A percentile compares a stretch with the other conserved stretches of the same genome.
Conservation (phyloP, 37 sponge, comb jelly and placozoan species). For the Diacarnus erythraeanus region DNA sequence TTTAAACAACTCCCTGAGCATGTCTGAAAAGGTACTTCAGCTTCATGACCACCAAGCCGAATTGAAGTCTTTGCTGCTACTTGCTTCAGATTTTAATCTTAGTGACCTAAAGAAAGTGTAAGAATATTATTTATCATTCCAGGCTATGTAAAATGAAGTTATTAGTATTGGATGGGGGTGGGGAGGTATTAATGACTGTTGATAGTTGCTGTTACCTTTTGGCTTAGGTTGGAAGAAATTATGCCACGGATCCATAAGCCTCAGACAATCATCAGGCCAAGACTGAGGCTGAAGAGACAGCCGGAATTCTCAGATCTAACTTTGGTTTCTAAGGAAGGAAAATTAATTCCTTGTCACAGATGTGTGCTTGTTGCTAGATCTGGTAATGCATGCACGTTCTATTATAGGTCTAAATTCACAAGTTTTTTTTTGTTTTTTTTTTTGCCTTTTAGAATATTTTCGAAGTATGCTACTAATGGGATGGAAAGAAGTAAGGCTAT, state of each 20-base stretch:
- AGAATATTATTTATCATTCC: background rate
- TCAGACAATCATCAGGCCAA: background rate
- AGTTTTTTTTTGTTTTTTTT: background rate
- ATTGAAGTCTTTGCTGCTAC: slow-evolving; percentile 17
- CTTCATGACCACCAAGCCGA: slow-evolving; percentile 2
- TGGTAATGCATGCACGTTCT: too few relatives aligned
- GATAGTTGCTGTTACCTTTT: too few relatives aligned
- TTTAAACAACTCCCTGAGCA: background rate
- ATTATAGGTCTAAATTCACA: too few relatives aligned
- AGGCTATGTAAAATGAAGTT: too few relatives aligned
- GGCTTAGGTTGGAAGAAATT: slow-evolving; percentile 16
- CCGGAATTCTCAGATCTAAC: slow-evolving; percentile 37
- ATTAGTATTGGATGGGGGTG: too few relatives aligned
- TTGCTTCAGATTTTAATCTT: slow-evolving; percentile 25
- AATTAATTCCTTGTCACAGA: slow-evolving; percentile 58
- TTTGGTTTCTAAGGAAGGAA: slow-evolving; percentile 34
- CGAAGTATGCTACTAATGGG: slow-evolving; percentile 83
- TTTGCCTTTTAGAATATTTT: slow-evolving; percentile 67
- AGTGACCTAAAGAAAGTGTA: slow-evolving; percentile 13
- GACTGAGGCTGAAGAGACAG: background rate
- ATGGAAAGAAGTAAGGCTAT: slow-evolving; percentile 73
- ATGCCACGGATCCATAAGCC: background rate
- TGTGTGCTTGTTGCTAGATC: slow-evolving; percentile 81
- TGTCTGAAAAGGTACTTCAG: slow-evolving; percentile 11
- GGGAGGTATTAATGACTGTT: too few relatives aligned